These are phyloP conservation scores for Gallinago nigripennis DNA, from an alignment of 2,797 vertebrate species.

Conservation along the genomic window DNA sequence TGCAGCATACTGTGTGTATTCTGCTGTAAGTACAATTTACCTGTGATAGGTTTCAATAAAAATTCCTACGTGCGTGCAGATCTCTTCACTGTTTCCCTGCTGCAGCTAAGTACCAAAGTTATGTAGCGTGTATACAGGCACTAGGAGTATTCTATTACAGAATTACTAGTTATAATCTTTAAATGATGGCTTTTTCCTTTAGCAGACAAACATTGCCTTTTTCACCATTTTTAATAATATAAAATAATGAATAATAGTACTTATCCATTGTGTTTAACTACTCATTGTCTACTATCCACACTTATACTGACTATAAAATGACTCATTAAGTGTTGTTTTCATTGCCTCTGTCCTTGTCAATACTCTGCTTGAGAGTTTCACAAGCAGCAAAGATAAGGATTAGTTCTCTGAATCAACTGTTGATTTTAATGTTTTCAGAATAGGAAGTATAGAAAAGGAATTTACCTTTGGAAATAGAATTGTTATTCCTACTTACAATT, in stretches of 20 bases:
- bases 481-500: neutral
- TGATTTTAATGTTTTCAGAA: neutral
- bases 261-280: neutral
- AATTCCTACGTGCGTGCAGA: neutral
- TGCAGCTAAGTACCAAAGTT: neutral
- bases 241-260: neutral
- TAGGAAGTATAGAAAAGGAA: neutral
- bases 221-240: neutral
- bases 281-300: neutral
- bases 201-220: neutral
- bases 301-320: neutral
- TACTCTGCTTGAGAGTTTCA: neutral
- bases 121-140: neutral
- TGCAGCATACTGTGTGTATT: neutral
- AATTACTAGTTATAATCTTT: neutral
- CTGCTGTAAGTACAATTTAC: neutral
- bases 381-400: neutral
- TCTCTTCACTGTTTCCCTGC: neutral
- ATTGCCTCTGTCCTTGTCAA: neutral
- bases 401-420: neutral
- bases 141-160: neutral
- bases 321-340: neutral
- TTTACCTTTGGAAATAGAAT: neutral
- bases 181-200: neutral
- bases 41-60: neutral